These are phyloP conservation scores for Latrodectus elegans DNA, from an alignment of 2,888 invertebrate species.

Conservation along the genomic window DNA sequence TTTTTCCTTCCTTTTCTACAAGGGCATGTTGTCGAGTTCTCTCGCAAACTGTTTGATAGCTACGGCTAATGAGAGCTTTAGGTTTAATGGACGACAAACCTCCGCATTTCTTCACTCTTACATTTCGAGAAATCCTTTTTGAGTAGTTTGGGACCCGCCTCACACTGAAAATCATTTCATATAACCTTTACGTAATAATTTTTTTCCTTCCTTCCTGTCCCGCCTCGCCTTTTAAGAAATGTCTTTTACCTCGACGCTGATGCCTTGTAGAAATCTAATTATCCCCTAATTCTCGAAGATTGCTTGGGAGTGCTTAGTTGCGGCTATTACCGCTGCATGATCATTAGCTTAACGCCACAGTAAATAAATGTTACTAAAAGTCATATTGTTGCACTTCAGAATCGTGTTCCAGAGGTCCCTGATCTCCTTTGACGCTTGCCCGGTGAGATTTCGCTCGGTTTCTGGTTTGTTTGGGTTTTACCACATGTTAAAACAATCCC, in stretches of 20 bases:
- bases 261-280: conserved; percentile 51
- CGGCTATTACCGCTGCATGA: conserved; percentile 29
- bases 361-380: conserved; percentile 51
- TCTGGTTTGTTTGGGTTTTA: no score
- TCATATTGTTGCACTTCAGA: conserved; percentile 15
- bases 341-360: conserved; percentile 33
- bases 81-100: conserved; percentile 46
- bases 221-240: background rate
- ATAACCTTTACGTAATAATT: conserved; percentile 3
- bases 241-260: conserved; percentile 30
- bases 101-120: conserved; percentile 16
- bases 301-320: conserved; percentile 11
- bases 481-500: no score
- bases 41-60: conserved; percentile 45
- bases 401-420: conserved; percentile 3
- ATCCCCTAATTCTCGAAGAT: conserved; percentile 34
- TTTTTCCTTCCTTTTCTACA: background rate
- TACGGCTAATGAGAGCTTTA: conserved; percentile 58
- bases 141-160: conserved; percentile 24
- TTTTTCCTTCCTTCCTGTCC: conserved; percentile 6
- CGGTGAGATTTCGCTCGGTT: no score
- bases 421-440: background rate
- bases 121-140: conserved; percentile 47
- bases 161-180: conserved; percentile 33
- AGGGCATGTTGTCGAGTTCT: conserved; percentile 44